Conservation (phyloP, 1,140 invertebrate species). For the Trypoxylus dichotomus region DNA sequence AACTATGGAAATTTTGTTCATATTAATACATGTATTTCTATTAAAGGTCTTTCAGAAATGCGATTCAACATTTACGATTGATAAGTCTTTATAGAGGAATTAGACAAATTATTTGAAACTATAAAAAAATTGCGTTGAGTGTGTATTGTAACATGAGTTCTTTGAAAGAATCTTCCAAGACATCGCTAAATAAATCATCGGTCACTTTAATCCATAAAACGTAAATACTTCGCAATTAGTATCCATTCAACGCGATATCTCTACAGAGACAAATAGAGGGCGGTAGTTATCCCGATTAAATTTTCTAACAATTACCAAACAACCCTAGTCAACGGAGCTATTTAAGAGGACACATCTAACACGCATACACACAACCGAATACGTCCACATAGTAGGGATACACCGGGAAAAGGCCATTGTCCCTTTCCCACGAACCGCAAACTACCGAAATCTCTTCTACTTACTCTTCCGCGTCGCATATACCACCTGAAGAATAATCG, state of each 20-base stretch:
- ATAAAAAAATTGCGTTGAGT: too few relatives aligned
- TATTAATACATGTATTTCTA: too few relatives aligned
- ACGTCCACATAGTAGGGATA: neutral
- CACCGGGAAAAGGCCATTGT: neutral
- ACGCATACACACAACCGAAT: neutral
- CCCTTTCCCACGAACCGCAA: neutral
- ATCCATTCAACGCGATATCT: neutral
- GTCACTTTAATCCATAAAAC: too few relatives aligned
- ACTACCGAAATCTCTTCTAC: constrained; percentile 23
- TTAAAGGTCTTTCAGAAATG: too few relatives aligned
- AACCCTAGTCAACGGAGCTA: neutral
- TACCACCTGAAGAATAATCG: constrained; percentile 15
- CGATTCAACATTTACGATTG: too few relatives aligned
- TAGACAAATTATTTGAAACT: too few relatives aligned
- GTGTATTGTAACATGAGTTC: too few relatives aligned
- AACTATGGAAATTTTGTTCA: too few relatives aligned
- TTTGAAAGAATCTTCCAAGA: too few relatives aligned
- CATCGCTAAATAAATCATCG: too few relatives aligned
- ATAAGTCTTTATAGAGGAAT: too few relatives aligned
- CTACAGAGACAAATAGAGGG: neutral
- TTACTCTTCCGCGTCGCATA: neutral
- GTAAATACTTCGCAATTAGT: neutral
- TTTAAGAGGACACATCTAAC: constrained; percentile 10
- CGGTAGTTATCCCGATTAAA: constrained; percentile 3
- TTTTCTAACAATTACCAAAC: constrained; percentile 13